Evolutionary conservation across 2,797 vertebrate genomes (phyloP).

Genomic region (Mormyrops attenuatus): DNA sequence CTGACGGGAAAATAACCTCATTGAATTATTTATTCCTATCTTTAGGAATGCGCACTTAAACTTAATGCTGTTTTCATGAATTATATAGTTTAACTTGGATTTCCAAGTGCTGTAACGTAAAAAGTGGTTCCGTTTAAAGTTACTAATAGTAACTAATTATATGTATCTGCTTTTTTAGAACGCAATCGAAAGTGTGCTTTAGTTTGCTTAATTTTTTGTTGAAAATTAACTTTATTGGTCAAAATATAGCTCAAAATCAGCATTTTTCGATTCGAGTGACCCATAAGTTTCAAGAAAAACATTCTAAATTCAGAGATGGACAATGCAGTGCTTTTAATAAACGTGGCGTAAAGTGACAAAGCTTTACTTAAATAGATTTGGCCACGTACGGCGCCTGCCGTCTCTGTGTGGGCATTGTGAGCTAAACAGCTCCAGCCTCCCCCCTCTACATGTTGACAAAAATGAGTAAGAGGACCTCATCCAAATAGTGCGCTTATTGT

Average conservation of each 20-base stretch:
- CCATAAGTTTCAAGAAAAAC: neutral
- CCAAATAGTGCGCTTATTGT: neutral
- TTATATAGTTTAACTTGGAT: neutral
- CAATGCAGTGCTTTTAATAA: conserved; percentile 1
- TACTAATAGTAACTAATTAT: neutral
- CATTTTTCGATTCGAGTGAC: neutral
- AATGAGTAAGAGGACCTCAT: neutral
- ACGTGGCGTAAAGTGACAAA: neutral
- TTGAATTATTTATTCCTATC: neutral
- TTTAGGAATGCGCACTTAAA: neutral
- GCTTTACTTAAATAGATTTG: conserved; percentile 4
- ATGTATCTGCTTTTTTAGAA: neutral
- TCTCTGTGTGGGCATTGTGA: neutral
- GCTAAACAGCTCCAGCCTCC: neutral
- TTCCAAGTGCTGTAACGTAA: neutral
- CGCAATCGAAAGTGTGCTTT: neutral
- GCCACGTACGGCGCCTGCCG: neutral
- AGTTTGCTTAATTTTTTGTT: neutral
- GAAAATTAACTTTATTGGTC: neutral
- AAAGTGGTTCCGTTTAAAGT: neutral
- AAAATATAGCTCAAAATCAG: neutral
- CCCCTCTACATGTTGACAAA: neutral
- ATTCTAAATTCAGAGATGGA: neutral
- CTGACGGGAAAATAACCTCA: neutral
- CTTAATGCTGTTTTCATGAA: neutral